phyloP scores from a whole-genome alignment of 2,888 invertebrate species.

The Exocentrus adspersus region DNA sequence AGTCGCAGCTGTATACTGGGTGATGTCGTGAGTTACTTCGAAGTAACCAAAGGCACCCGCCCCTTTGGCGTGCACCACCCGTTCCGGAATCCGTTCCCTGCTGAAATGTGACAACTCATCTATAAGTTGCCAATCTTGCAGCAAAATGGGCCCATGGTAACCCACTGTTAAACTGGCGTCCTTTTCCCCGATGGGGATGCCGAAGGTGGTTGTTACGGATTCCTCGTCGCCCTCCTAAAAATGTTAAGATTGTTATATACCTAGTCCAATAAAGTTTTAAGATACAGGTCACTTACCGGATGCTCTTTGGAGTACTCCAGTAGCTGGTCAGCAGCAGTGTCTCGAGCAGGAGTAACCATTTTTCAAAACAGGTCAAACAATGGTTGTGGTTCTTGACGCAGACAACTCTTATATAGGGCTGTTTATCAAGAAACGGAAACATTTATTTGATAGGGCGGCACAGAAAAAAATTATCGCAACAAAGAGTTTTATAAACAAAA shows the following conservation, averaged over 20 bases:
- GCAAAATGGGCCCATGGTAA: slow-evolving; percentile 83
- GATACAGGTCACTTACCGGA: slow-evolving; percentile 29
- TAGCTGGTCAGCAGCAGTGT: slow-evolving; percentile 63
- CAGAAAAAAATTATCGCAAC: slow-evolving; percentile 6
- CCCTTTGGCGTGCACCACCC: slow-evolving; percentile 97
- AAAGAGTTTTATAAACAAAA: background rate
- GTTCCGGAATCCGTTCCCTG: slow-evolving; percentile 93
- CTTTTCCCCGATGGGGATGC: slow-evolving; percentile 83
- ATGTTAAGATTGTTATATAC: background rate
- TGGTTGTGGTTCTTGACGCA: background rate
- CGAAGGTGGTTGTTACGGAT: slow-evolving; percentile 80
- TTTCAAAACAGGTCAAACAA: background rate
- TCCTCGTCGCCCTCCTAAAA: slow-evolving; percentile 67
- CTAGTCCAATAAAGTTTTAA: too few species aligned
- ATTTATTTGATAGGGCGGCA: background rate
- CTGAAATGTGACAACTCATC: slow-evolving; percentile 87
- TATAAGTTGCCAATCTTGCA: slow-evolving; percentile 84
- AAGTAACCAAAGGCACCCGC: slow-evolving; percentile 90
- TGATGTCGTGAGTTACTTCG: slow-evolving; percentile 88
- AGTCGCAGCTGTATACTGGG: slow-evolving; percentile 80
- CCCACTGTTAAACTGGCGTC: slow-evolving; percentile 85
- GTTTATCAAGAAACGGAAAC: slow-evolving; percentile 15
- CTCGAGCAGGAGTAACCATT: slow-evolving; percentile 25
- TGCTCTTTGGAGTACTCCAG: slow-evolving; percentile 51
- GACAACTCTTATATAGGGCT: background rate